Evolutionary conservation across 2,888 invertebrate species (phyloP).

Genomic region (Rhagophthalmus giganteus): DNA sequence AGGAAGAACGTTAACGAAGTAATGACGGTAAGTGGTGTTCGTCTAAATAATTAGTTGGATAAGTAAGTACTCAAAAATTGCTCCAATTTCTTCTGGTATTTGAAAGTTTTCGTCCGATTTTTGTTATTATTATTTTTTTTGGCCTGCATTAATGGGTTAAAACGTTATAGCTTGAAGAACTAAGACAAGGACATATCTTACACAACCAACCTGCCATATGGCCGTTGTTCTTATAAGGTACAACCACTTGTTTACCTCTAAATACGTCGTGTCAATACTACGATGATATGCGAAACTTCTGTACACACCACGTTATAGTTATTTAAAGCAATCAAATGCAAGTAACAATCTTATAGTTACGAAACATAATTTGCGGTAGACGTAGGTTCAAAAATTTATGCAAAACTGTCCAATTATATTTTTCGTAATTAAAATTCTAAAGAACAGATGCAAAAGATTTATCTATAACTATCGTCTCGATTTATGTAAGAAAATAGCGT

Average conservation of each 20-base stretch:
- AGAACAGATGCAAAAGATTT: too few relatives aligned
- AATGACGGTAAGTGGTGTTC: constrained; percentile 43
- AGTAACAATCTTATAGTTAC: too few relatives aligned
- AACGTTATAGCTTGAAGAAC: constrained; percentile 26
- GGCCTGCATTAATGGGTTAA: background rate
- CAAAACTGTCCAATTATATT: too few relatives aligned
- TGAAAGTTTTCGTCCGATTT: too few relatives aligned
- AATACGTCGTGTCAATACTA: constrained; percentile 14
- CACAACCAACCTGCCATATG: constrained; percentile 33
- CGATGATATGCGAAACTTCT: constrained; percentile 2
- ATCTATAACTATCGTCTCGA: too few relatives aligned
- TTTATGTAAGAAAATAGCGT: too few relatives aligned
- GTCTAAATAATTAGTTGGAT: background rate
- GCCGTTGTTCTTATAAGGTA: constrained; percentile 21
- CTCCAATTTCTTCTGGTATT: too few relatives aligned
- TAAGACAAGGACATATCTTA: constrained; percentile 34
- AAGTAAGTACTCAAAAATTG: background rate
- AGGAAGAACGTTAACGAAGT: constrained; percentile 55
- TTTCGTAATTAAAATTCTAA: too few relatives aligned
- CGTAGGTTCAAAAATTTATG: too few relatives aligned
- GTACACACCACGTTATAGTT: too few relatives aligned
- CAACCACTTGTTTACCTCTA: constrained; percentile 17
- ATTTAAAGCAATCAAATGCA: too few relatives aligned
- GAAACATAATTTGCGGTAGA: too few relatives aligned
- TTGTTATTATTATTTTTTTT: background rate